Percentiles rank a stretch among this genome's conserved stretches.
Conservation (phyloP, 1,140 invertebrate genomes). For the Drosophila kepulauana region DNA sequence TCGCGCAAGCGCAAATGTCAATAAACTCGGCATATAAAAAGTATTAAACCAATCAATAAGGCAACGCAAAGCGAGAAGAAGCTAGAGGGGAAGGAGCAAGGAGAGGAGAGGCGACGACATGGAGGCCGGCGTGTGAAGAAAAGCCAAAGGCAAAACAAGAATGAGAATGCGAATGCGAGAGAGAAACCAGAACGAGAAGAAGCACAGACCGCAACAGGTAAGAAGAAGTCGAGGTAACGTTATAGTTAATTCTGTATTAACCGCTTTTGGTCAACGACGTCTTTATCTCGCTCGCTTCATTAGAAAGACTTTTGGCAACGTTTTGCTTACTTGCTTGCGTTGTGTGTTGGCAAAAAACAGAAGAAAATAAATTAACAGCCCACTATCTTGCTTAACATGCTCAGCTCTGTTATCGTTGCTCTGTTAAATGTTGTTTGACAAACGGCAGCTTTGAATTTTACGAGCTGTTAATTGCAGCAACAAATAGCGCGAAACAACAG, state of each 20-base stretch:
- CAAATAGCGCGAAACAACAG: conserved; percentile 16
- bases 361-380: conserved; percentile 31
- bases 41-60: conserved; percentile 73
- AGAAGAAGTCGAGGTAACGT: conserved; percentile 30
- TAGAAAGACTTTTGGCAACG: not conserved
- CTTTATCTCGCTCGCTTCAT: conserved; percentile 8
- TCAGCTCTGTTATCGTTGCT: conserved; percentile 40
- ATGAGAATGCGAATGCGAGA: conserved; percentile 4
- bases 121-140: conserved; percentile 39
- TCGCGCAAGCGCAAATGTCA: conserved; percentile 69
- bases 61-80: not conserved
- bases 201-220: conserved; percentile 33
- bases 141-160: conserved; percentile 50
- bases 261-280: conserved; percentile 34
- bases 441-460: conserved; percentile 34
- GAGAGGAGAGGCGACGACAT: not conserved
- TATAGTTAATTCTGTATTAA: conserved; percentile 46
- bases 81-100: not conserved
- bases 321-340: not conserved
- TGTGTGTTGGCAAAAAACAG: conserved; percentile 26
- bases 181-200: conserved; percentile 24
- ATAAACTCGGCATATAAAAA: conserved; percentile 67
- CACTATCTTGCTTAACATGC: conserved; percentile 37
- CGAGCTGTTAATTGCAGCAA: conserved; percentile 40
- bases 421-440: conserved; percentile 44